phyloP scores from a whole-genome alignment of 2,797 vertebrate species.

The Lepidocolaptes lacrymiger region DNA sequence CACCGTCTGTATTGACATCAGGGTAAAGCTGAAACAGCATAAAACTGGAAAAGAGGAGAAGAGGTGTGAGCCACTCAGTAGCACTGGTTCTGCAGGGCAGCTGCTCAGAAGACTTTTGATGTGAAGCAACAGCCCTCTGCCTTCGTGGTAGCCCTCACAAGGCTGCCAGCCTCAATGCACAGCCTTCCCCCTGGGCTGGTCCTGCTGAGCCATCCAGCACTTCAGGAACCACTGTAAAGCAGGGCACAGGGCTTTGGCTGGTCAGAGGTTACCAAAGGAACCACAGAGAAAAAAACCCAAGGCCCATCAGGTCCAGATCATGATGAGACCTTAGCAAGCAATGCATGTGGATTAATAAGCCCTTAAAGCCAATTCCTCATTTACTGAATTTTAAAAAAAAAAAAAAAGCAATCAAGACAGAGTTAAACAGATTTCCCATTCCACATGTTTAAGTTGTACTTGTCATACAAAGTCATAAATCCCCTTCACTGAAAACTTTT shows the following conservation, averaged over 20 bases:
- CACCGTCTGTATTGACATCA: background rate
- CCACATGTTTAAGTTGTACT: background rate
- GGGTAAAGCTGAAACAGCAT: constrained; percentile 13
- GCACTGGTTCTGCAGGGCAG: background rate
- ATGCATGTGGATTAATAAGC: background rate
- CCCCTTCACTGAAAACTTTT: background rate
- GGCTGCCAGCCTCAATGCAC: background rate
- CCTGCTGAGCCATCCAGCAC: background rate
- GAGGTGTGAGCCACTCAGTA: background rate
- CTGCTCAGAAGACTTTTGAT: background rate
- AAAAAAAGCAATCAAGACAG: background rate
- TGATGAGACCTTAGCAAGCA: background rate
- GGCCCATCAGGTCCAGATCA: background rate
- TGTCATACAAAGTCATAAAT: background rate
- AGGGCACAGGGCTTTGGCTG: background rate
- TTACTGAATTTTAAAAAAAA: background rate
- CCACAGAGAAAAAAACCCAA: background rate
- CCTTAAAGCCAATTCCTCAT: background rate
- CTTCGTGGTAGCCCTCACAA: background rate
- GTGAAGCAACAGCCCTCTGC: background rate
- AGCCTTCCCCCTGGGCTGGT: background rate
- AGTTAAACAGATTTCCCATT: background rate
- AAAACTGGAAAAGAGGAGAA: background rate
- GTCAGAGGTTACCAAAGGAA: background rate
- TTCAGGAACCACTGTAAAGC: background rate